Evolutionary conservation across 2,797 vertebrate species (phyloP).

Genomic region (Diglossa cyanea): DNA sequence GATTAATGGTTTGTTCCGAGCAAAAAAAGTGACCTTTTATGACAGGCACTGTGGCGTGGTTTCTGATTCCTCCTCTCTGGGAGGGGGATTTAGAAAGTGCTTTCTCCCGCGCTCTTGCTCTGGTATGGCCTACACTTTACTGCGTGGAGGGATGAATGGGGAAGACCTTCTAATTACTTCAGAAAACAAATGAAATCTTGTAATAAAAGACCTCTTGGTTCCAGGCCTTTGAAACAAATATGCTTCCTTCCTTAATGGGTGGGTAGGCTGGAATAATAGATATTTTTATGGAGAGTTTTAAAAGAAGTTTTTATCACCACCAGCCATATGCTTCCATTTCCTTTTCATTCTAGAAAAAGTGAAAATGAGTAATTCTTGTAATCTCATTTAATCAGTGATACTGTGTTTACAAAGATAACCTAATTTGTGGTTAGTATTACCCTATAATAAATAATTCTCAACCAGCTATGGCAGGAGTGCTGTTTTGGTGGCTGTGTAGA

Average conservation of each 20-base stretch:
- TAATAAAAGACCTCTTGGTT: slow-evolving; percentile 41
- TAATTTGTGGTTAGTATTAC: slow-evolving; percentile 6
- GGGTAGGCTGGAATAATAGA: slow-evolving; percentile 38
- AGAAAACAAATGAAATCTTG: slow-evolving; percentile 61
- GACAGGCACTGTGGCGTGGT: slow-evolving; percentile 64
- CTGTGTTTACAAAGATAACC: slow-evolving; percentile 6
- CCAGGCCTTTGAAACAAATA: slow-evolving; percentile 45
- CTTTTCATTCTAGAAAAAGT: slow-evolving; percentile 9
- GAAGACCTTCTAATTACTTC: slow-evolving; percentile 62
- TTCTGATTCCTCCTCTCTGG: slow-evolving; percentile 50
- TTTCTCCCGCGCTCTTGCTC: slow-evolving; percentile 42
- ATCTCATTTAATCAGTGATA: slow-evolving; percentile 25
- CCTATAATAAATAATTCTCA: neutral
- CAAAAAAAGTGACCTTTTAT: slow-evolving; percentile 73
- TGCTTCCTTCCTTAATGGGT: slow-evolving; percentile 19
- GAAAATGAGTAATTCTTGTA: slow-evolving; percentile 26
- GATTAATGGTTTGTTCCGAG: slow-evolving; percentile 76
- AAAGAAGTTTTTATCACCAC: slow-evolving; percentile 21
- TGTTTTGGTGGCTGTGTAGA: neutral
- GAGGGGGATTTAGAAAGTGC: slow-evolving; percentile 41
- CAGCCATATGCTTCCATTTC: neutral
- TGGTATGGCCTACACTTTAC: slow-evolving; percentile 27
- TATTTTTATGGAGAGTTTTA: slow-evolving; percentile 21
- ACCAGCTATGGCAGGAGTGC: neutral
- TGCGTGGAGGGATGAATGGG: slow-evolving; percentile 36